Evolutionary conservation across 2,888 invertebrate species (phyloP).

Genomic region (Bhutanitis thaidina): DNA sequence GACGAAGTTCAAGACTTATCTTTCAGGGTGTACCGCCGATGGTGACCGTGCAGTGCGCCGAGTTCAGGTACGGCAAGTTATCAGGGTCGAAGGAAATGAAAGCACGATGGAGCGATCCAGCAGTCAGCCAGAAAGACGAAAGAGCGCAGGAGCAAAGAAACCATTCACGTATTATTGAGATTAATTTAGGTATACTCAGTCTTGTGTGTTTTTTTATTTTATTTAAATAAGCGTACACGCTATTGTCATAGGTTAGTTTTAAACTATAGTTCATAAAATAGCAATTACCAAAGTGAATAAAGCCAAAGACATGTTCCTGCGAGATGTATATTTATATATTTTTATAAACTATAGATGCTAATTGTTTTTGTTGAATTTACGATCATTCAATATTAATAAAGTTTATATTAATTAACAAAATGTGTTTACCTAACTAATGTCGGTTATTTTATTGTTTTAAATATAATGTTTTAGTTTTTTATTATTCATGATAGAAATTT

Average conservation of each 20-base stretch:
- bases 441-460: too few species aligned
- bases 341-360: slow-evolving; percentile 10
- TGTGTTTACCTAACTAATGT: too few species aligned
- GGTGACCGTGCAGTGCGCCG: slow-evolving; percentile 74
- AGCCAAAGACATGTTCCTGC: slow-evolving; percentile 16
- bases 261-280: background rate
- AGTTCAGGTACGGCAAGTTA: slow-evolving; percentile 67
- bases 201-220: slow-evolving; percentile 22
- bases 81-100: slow-evolving; percentile 53
- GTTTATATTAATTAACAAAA: background rate
- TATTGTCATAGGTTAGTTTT: slow-evolving; percentile 2
- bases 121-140: slow-evolving; percentile 30
- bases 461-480: too few species aligned
- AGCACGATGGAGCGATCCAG: slow-evolving; percentile 46
- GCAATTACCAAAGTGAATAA: background rate
- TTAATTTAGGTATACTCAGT: slow-evolving; percentile 25
- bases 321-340: slow-evolving; percentile 19
- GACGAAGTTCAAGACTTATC: slow-evolving; percentile 42
- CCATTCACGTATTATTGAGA: slow-evolving; percentile 22
- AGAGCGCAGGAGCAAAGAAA: slow-evolving; percentile 39
- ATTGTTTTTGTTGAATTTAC: slow-evolving; percentile 14
- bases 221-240: slow-evolving; percentile 3
- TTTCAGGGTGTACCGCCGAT: slow-evolving; percentile 69
- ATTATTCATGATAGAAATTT: too few species aligned
- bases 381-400: background rate